Base-by-base conservation (phyloP, 2,113 vertebrate species). In the Morphnarchus princeps region DNA sequence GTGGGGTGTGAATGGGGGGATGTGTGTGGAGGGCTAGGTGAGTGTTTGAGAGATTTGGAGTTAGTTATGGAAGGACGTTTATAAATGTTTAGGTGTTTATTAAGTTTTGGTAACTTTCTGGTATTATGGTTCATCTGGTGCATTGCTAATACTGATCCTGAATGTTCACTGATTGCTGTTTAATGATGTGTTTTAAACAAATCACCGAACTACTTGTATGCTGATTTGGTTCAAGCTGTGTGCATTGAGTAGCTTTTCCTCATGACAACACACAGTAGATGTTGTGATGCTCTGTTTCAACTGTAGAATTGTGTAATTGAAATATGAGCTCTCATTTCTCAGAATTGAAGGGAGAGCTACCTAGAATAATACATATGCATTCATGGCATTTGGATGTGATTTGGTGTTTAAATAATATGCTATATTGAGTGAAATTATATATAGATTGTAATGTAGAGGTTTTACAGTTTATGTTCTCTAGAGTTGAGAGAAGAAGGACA, bases 1-100 rank as follows among this genome's bases (percentile, higher is more conserved):
- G 16, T 1, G 4, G 32, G 8, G 1, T 15, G 25, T 32, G 20
- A 38, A 42, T 5, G 13, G 32, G 11, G 4, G 6, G n/a, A 7
- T 57, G 63, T 29, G 15, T 57, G 34, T 19, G 32, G 19, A 22
- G 14, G 5, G 11, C 4, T 47, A 12, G 10, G 24, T 1, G 10
- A 24, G 25, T 16, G 16, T 77, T 50, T 25, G 13, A 16, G 43
- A 21, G n/a, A 31, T 59, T n/a, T 58, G 43, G 10, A 16, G 42
- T 67, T 42, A n/a, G 43, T 31, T 67, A 31, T 32, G 24, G 58
- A 74, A 73, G 29, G 7, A 8, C 9, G 4, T 24, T 66, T 55
- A 55, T 17, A 45, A 57, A 81, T 57, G 9, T 36, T 45, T 21
- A 21, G 26, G 16, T 47, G 11, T 22, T 57, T 57, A 40, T 18